Evolutionary conservation across 2,113 vertebrate species (phyloP).

Genomic region (Cinclus cinclus): DNA sequence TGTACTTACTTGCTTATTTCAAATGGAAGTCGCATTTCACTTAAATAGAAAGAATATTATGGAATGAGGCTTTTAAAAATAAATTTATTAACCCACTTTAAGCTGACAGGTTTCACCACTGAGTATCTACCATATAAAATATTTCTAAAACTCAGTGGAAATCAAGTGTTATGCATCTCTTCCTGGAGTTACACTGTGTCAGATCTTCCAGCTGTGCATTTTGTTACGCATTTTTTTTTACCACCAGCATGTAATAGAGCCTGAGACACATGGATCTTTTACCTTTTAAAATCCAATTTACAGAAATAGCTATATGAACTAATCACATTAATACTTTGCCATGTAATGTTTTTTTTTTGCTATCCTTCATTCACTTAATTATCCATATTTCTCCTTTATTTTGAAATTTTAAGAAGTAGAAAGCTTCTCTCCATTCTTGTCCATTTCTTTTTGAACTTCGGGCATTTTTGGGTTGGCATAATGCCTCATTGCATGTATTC

Average conservation of each 20-base stretch:
- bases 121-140: not conserved
- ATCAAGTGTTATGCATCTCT: not conserved
- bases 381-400: not conserved
- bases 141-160: not conserved
- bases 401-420: not conserved
- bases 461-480: not conserved
- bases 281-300: not conserved
- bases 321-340: not conserved
- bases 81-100: not conserved
- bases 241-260: not conserved
- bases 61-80: not conserved
- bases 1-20: not conserved
- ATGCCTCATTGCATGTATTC: not conserved
- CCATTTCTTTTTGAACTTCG: not conserved
- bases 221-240: not conserved
- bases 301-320: not conserved
- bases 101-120: not conserved
- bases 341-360: not conserved
- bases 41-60: not conserved
- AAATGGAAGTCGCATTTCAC: not conserved
- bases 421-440: not conserved
- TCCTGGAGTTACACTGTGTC: not conserved
- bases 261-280: not conserved
- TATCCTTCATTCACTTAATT: not conserved
- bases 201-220: not conserved